Evolutionary conservation across 2,113 vertebrate species (phyloP), one percentile per base, ranked within the genome.

Genomic region (Oenanthe oenanthe): DNA sequence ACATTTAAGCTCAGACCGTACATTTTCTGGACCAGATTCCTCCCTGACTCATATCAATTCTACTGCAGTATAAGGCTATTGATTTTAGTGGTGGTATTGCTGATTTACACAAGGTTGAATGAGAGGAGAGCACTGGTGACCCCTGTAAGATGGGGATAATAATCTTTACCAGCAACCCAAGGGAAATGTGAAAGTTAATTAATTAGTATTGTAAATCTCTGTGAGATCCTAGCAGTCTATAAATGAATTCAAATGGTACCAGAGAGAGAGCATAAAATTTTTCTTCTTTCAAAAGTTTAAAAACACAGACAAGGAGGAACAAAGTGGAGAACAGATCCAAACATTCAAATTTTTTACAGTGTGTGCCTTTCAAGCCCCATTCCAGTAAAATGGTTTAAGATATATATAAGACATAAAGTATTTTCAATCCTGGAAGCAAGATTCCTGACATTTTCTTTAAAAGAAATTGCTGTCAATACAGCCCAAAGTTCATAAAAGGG

Each of bases 201-300:
- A 94, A 93, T 97, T 94, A 93, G 95, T 95, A 92, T 67, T 93
- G 91, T 87, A 95, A 95, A 93, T 84, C 85, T 92, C 77, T 80
- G 62, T 85, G 71, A 94, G 72, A 73, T 61, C 57, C 40, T 73
- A 94, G 43, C 12, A 87, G 72, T 89, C 91, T 92, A 89, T 93
- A 93, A 93, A 93, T 76, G 29, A 95, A 93, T 74, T 85, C 19
- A 93, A 92, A 88, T 65, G 53, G 80, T 67, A 93, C 95, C 62
- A 62, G 72, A 92, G 82, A 94, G 85, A 85, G 40, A 53, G 10
- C 25, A 84, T 88, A 53, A 94, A 88, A 51, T 53, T 78, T 34
- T 75, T 94, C 82, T 81, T 76, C 75, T 79, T 70, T 92, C 20
- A 47, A 45, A 91, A 85, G 65, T 83, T 84, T 73, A 90, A 91